Percentiles rank a stretch among this genome's conserved stretches.
These are phyloP conservation scores for Epinephelus awoara DNA, from an alignment of 2,797 vertebrate species.

Conservation along the genomic window DNA sequence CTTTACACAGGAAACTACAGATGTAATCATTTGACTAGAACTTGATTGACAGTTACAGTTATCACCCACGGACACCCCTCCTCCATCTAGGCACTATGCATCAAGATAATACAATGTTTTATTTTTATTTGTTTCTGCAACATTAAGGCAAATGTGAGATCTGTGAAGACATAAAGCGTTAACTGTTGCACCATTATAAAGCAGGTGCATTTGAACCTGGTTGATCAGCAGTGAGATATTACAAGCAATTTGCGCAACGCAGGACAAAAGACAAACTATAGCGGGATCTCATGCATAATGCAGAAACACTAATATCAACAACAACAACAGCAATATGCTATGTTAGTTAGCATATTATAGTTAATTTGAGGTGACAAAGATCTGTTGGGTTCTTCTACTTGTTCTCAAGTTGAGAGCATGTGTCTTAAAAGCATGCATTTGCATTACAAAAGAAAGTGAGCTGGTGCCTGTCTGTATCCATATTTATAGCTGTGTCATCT, in stretches of 20 bases:
- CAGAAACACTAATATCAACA: neutral
- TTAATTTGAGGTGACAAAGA: constrained; percentile 13
- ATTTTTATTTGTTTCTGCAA: neutral
- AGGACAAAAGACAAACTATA: constrained; percentile 7
- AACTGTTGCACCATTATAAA: constrained; percentile 5
- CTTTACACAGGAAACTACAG: neutral
- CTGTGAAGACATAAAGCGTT: no score
- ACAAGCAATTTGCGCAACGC: constrained; percentile 1
- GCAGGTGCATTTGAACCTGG: neutral
- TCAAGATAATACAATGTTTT: neutral
- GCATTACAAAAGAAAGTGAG: constrained; percentile 35
- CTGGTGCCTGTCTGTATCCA: constrained; percentile 20
- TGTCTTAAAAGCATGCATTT: constrained; percentile 40
- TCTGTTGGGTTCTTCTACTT: constrained; percentile 18
- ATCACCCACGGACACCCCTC: neutral
- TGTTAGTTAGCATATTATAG: neutral
- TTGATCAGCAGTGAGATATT: constrained; percentile 14
- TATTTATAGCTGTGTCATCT: constrained; percentile 50
- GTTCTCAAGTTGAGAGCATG: constrained; percentile 15
- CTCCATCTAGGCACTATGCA: neutral
- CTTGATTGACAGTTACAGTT: no score
- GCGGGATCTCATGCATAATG: constrained; percentile 30
- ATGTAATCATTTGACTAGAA: neutral
- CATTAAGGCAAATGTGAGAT: constrained; percentile 23
- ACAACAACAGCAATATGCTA: neutral